Base-by-base conservation (phyloP, 2,888 invertebrate species). In the Scaeva pyrastri region DNA sequence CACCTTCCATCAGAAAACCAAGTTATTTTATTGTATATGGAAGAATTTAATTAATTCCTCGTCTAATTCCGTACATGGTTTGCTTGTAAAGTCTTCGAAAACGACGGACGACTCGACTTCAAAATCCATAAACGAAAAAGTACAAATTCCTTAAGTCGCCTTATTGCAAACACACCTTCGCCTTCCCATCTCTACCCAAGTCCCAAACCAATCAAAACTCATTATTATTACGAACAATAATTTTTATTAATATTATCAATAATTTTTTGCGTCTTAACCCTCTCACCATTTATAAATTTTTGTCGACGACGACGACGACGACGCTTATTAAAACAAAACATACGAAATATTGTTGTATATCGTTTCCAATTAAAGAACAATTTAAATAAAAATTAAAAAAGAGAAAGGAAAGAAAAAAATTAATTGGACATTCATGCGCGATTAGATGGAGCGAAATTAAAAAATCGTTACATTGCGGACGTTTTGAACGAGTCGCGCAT, bases 381-480 rank as follows among this genome's bases (percentile, higher is more conserved):
- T 86, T 86, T 86, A 82, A 86, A 82, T 78, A 82, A 86, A 86
- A 81, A 77, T 81, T 56, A 81, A 86, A 81, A 41, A 31, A n/a
- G 6, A 21, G 23, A 60, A 60, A 41, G 21, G 23, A 5, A 52
- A 23, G 12, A 45, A 55, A 62, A 62, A 41, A 82, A 74, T 82
- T 82, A 82, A 86, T 86, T 86, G 77, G 82, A 86, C 86, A 86
- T 81, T 86, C 86, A 86, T 86, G 82, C 77, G 86, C 86, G 86
- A 86, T 86, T 82, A 86, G 86, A 82, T 77, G 82, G 86, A 86
- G 86, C 86, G 86, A 86, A 86, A 86, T 86, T 86, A 86, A 86
- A 86, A 78, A 86, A 86, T 86, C 86, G 82, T 86, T 86, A 82
- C 82, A 86, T 71, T 55, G 86, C 86, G 86, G 82, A 86, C 86